phyloP scores from a whole-genome alignment of 2,113 vertebrate species.

The Eretmochelys imbricata region DNA sequence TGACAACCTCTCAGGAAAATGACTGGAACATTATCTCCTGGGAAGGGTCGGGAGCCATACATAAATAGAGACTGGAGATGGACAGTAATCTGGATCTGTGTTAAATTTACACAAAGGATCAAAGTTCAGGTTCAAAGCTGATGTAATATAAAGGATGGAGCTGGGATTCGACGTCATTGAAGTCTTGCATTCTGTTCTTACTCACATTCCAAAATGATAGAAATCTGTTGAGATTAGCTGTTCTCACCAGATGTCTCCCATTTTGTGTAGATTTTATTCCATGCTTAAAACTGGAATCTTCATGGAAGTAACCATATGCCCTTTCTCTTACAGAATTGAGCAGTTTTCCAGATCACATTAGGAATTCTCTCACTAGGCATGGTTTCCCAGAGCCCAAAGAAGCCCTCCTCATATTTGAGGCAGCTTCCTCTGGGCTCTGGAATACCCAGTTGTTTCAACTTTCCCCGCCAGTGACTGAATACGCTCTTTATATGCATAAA shows the following conservation, averaged over 20 bases:
- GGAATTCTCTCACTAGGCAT: background rate
- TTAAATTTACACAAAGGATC: background rate
- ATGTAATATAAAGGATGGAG: background rate
- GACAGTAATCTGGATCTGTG: background rate
- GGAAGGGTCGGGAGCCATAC: background rate
- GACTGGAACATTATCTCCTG: background rate
- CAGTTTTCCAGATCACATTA: background rate
- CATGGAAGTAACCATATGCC: background rate
- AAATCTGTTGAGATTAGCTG: background rate
- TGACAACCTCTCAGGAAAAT: background rate
- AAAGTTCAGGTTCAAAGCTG: background rate
- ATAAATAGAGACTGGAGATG: background rate
- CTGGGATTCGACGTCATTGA: background rate
- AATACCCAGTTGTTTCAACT: background rate
- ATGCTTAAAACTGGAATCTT: too few species aligned
- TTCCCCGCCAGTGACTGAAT: background rate
- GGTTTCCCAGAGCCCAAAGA: background rate
- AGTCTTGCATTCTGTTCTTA: background rate
- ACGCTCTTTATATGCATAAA: background rate
- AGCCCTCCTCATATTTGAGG: background rate
- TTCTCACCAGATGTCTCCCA: background rate
- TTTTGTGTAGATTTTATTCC: background rate
- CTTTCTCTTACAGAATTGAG: background rate
- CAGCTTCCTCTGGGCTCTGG: background rate
- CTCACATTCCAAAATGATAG: background rate